Base-by-base conservation (phyloP, 2,113 vertebrate genomes). In the Lophochroa leadbeateri region DNA sequence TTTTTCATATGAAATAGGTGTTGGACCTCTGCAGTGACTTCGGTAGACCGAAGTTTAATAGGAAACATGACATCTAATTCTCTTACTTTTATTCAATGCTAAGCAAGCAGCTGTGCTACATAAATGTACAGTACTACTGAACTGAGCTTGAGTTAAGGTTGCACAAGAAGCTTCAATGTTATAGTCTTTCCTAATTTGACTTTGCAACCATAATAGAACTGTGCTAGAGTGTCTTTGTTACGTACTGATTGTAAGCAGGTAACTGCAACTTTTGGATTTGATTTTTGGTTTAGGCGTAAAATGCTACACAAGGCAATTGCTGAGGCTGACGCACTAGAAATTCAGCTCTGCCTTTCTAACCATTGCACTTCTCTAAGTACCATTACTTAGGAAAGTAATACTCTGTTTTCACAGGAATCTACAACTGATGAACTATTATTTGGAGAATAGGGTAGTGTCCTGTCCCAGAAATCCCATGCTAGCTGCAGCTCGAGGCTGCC, bases 401-500 rank as follows among this genome's bases (percentile, higher is more conserved):
- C 33, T 67, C 17, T 10, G 17, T 77, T 81, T 86, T 65, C 41
- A 55, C 12, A 33, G 44, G 47, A 55, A 20, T 41, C 67, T 43
- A 23, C 27, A 47, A 35, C 53, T 80, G 67, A 46, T 64, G 37
- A 87, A 20, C 39, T 35, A 0, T 47, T 80, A 23, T 27, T 82
- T 41, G 82, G 79, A 52, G 76, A 68, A 63, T 8, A 46, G n/a
- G 55, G 20, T 64, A 47, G 17, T 43, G 44, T 31, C 57, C 3
- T 47, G 16, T 86, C 76, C 52, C 80, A 65, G 75, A 68, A 93
- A 64, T 90, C 43, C 52, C 64, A 18, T 5, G 2, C 20, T 71
- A 37, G 23, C 57, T 82, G 85, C 1, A 6, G 55, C 60, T 90
- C 0, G 0, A 61, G 65, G 46, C 65, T 52, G 37, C 31, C 46